These are phyloP conservation scores for Dicentrarchus labrax DNA, from an alignment of 2,113 vertebrate species.

Conservation along the genomic window DNA sequence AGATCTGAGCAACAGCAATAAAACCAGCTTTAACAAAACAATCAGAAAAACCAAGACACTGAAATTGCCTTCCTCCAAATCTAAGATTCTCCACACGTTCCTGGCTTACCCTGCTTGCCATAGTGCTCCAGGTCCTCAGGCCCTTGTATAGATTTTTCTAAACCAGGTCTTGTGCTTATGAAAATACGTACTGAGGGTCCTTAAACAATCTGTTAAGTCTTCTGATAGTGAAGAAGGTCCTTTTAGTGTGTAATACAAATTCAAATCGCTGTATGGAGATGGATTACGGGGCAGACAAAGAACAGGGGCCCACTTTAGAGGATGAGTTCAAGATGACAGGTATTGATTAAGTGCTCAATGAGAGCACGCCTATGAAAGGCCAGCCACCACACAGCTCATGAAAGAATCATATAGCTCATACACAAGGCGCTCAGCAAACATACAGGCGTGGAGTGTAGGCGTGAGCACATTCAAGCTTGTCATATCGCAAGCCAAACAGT, in stretches of 20 bases:
- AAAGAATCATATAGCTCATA: conserved; percentile 77
- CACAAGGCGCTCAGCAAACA: conserved; percentile 66
- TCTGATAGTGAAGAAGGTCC: conserved; percentile 72
- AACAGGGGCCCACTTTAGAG: conserved; percentile 71
- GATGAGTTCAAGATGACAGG: conserved; percentile 82
- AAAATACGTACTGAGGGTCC: conserved; percentile 73
- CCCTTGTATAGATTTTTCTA: conserved; percentile 73
- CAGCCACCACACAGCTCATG: conserved; percentile 76
- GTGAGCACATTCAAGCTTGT: conserved; percentile 39
- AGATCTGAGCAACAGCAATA: conserved; percentile 78
- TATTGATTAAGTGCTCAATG: conserved; percentile 85
- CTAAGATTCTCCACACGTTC: conserved; percentile 66
- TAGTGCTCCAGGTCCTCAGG: conserved; percentile 51
- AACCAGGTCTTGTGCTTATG: conserved; percentile 64
- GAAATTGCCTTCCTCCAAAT: conserved; percentile 71
- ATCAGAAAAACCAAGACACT: conserved; percentile 72
- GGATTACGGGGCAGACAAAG: conserved; percentile 73
- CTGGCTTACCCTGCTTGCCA: conserved; percentile 57
- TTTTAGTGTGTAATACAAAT: conserved; percentile 79
- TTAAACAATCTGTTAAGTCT: conserved; percentile 83
- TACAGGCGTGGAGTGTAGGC: conserved; percentile 51
- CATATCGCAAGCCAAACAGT: conserved; percentile 27
- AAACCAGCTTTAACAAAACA: conserved; percentile 81
- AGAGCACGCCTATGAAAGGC: conserved; percentile 73
- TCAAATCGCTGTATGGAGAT: conserved; percentile 79